These are phyloP conservation scores for Cydia amplana DNA, from an alignment of 1,140 invertebrate species.

Conservation along the genomic window DNA sequence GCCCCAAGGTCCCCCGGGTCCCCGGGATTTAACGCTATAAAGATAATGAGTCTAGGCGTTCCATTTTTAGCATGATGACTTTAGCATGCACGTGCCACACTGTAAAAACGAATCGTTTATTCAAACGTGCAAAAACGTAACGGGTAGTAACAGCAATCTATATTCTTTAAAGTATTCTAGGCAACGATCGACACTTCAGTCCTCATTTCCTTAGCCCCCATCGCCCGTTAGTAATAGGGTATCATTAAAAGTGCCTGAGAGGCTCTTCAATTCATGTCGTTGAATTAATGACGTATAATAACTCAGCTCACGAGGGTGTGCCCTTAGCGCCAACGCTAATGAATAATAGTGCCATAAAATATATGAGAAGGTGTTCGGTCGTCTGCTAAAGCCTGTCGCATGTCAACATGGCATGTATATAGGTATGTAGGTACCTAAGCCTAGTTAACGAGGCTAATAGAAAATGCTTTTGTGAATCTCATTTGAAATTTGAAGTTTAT, in stretches of 20 bases:
- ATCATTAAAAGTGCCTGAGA: slow-evolving; percentile 51
- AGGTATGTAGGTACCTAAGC: background rate
- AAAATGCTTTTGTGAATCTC: background rate
- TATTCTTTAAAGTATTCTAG: background rate
- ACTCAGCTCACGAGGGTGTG: slow-evolving; percentile 41
- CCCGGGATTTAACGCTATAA: too few species aligned
- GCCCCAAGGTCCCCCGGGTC: too few species aligned
- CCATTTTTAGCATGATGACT: too few species aligned
- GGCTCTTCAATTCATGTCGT: slow-evolving; percentile 48
- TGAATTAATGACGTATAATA: slow-evolving; percentile 63
- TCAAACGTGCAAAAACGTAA: too few species aligned
- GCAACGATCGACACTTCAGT: slow-evolving; percentile 37
- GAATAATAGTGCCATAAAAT: slow-evolving; percentile 37
- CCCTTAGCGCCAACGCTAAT: slow-evolving; percentile 36
- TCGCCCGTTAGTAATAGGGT: slow-evolving; percentile 53
- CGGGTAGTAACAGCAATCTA: background rate
- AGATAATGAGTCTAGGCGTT: too few species aligned
- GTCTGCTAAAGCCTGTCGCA: slow-evolving; percentile 15
- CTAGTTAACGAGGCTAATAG: background rate
- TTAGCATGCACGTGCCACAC: too few species aligned
- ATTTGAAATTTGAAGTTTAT: background rate
- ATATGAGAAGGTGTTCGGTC: slow-evolving; percentile 19
- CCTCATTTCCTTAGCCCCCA: slow-evolving; percentile 45
- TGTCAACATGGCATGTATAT: slow-evolving; percentile 15
- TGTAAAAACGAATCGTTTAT: too few species aligned